Evolutionary conservation across 2,888 invertebrate genomes (phyloP), one percentile per base, ranked within the genome.

Genomic region (Phyto melanocephala): DNA sequence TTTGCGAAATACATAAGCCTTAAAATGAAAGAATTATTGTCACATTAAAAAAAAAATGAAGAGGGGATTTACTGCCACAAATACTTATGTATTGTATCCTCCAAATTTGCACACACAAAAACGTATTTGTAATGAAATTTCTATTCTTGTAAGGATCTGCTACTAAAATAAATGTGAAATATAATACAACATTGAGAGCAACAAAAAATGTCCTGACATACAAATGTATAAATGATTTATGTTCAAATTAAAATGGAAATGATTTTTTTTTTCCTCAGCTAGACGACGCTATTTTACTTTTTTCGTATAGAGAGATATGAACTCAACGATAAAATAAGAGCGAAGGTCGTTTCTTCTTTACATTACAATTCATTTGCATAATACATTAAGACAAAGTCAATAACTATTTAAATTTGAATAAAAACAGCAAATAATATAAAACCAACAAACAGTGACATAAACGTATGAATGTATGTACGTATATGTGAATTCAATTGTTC

Each of bases 381-480:
- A 35, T 58, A 35, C 35, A 8, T 58, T 37, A 58, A 58, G 56
- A 58, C 35, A 58, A 58, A 58, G 37, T 58, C 56, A 58, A 58
- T 58, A 58, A 35, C 35, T 33, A 35, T 37, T 37, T 13, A 58
- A 58, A 58, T 58, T 15, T 2, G 1, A 37, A 17, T 2, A 4
- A 11, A 35, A 58, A 20, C 4, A 20, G 10, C 35, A 17, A 17
- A 58, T 11, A 20, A 58, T 11, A 35, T 5, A 5, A 42, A 42
- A 42, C 5, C 11, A 17, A 17, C 22, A 20, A 3, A 47, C n/a
- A 47, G 20, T 47, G 3, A 4, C 3, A 42, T 0, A 42, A n/a
- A n/a, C n/a, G n/a, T n/a, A n/a, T n/a, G n/a, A n/a, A n/a, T n/a
- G n/a, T n/a, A n/a, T n/a, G n/a, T n/a, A n/a, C n/a, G n/a, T n/a